Conservation (phyloP, 2,113 vertebrate genomes). For the Tachysurus vachellii region DNA sequence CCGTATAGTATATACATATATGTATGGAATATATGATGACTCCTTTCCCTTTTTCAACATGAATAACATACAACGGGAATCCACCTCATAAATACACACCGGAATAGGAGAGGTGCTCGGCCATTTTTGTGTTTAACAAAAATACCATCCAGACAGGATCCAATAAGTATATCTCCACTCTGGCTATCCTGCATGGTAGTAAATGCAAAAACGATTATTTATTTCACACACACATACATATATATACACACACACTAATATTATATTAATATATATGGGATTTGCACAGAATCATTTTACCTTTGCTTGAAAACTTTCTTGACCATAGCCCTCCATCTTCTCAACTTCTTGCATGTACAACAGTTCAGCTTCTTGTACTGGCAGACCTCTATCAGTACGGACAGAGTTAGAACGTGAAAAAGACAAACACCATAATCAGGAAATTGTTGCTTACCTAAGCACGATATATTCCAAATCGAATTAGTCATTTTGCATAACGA, state of each 20-base stretch:
- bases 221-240: too few species aligned
- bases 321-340: slow-evolving; percentile 93
- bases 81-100: slow-evolving; percentile 67
- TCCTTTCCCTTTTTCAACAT: background rate
- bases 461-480: background rate
- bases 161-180: slow-evolving; percentile 87
- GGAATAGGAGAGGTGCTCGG: slow-evolving; percentile 84
- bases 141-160: slow-evolving; percentile 92
- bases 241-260: too few species aligned
- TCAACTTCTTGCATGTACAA: slow-evolving; percentile 98
- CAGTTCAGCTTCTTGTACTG: slow-evolving; percentile 90
- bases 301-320: slow-evolving; percentile 94
- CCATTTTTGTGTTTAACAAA: slow-evolving; percentile 95
- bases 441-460: background rate
- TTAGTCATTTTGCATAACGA: background rate
- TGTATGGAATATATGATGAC: background rate
- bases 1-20: background rate
- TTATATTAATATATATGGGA: too few species aligned
- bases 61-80: background rate
- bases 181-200: slow-evolving; percentile 83
- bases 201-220: slow-evolving; percentile 13
- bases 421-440: background rate
- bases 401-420: background rate
- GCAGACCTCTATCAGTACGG: slow-evolving; percentile 78
- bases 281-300: slow-evolving; percentile 60